phyloP scores from a whole-genome alignment of 2,797 vertebrate species.

The Leptodactylus fallax region DNA sequence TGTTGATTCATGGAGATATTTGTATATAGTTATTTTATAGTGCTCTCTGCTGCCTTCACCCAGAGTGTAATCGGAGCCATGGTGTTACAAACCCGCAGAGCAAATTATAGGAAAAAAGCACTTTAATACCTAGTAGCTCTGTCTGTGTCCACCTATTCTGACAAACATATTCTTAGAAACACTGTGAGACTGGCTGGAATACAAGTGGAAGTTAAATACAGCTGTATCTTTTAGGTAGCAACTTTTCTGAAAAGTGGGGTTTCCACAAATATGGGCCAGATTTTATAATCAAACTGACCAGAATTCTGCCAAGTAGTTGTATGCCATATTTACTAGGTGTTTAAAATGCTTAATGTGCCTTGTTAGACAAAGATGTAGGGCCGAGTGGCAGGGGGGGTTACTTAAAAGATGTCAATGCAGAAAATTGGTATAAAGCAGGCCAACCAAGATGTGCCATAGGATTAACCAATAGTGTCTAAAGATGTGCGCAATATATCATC shows the following conservation, averaged over 20 bases:
- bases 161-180: not conserved
- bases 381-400: too few relatives aligned
- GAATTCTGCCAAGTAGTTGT: too few relatives aligned
- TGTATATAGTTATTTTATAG: not conserved
- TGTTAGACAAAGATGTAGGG: too few relatives aligned
- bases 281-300: too few relatives aligned
- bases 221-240: not conserved
- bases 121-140: conserved; percentile 12
- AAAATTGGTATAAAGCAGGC: too few relatives aligned
- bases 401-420: too few relatives aligned
- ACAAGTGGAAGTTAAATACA: not conserved
- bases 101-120: conserved; percentile 34
- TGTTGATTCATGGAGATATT: not conserved
- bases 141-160: not conserved
- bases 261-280: too few relatives aligned
- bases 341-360: too few relatives aligned
- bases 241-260: not conserved
- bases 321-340: too few relatives aligned
- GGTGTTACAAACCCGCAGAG: conserved; percentile 18
- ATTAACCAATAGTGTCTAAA: too few relatives aligned
- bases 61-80: conserved; percentile 23
- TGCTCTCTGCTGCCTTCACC: conserved; percentile 18
- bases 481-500: too few relatives aligned
- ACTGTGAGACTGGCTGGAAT: not conserved
- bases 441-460: too few relatives aligned